Base-by-base conservation (phyloP, 1,140 invertebrate genomes). In the Catajapyx aquilonaris region DNA sequence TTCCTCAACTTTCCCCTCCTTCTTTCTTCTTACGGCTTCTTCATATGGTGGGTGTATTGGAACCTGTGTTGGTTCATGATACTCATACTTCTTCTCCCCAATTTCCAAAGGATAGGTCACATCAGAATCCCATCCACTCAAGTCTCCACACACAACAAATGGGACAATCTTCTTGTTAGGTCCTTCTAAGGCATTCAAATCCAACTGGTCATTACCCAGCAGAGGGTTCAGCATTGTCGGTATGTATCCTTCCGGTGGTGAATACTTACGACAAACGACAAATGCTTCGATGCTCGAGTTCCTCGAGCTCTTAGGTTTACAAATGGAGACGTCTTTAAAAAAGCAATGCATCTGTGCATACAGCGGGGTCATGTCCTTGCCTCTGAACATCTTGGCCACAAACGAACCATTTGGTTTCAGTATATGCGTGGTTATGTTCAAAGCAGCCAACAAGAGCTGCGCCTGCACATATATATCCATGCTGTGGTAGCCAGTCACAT, bases 391-490 rank as follows among this genome's bases (percentile, higher is more conserved):
- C 66, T 98, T 98, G 0, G 90, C 88, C 4, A 98, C 76, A 66
- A 98, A 96, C 5, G 75, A 80, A 20, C 93, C 94, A 23, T 75
- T 76, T 15, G 57, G 54, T 52, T 79, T 81, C 11, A 99, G 60
- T 15, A 97, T 72, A 56, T 87, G 83, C 2, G 85, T 93, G 20
- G 88, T 85, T 37, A 99, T 97, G 53, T 95, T 96, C 3, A 98
- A 55, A 10, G 93, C 91, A 13, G 88, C 84, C 13, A 96, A 51
- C 4, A 98, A 51, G 17, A 99, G 57, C 52, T 97, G 87, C 2
- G 79, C 78, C 55, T 99, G 94, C 44, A 98, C 77, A 46, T 91
- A 96, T 59, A 94, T 87, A 61, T 98, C 94, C 47, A 98, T 83
- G 49, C 96, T 88, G 59, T 98, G 93, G 9, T 96, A 61, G 2